Base-by-base conservation (phyloP, 35 echinoderm and acorn worm species). In the Lytechinus pictus region DNA sequence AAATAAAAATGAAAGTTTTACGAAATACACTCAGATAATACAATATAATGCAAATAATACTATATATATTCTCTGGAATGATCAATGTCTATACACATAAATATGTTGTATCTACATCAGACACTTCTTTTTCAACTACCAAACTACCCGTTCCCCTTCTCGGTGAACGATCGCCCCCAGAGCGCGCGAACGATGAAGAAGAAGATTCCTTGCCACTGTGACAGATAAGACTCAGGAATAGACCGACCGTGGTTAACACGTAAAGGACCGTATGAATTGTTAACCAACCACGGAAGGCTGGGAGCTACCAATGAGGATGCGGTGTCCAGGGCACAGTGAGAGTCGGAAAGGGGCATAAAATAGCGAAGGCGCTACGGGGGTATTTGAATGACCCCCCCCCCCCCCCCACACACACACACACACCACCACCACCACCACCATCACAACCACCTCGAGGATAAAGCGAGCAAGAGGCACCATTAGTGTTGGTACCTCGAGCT, bases 211-310 rank as follows among this genome's bases (percentile, higher is more conserved):
- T 79, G 66, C 21, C 21, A 79, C 66, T n/a, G 66, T 79, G 66
- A 79, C 66, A 79, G 66, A 24, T 79, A 24, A 16, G 66, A 79
- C 66, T 79, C 66, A 24, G 66, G 66, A 79, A 79, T 79, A 79
- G 66, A 16, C 8, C 66, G 66, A 16, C 66, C 66, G 66, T 79
- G 66, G 66, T 79, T 79, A 79, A 79, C 66, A 16, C 66, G 66
- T 79, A 79, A 79, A 79, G 66, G 66, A 79, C 21, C 66, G 66
- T 79, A 79, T 79, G 66, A 79, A 79, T 79, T 79, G 66, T 79
- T 79, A 79, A 79, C 66, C 16, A 79, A 19, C 66, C 66, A 24
- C 66, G 66, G 66, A 79, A 5, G 12, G 12, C 66, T 16, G n/a
- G 21, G 19, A 79, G 16, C 19, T 79, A 79, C 66, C 66, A 79